phyloP scores from a whole-genome alignment of 2,888 invertebrate species.

The Pecten maximus region DNA sequence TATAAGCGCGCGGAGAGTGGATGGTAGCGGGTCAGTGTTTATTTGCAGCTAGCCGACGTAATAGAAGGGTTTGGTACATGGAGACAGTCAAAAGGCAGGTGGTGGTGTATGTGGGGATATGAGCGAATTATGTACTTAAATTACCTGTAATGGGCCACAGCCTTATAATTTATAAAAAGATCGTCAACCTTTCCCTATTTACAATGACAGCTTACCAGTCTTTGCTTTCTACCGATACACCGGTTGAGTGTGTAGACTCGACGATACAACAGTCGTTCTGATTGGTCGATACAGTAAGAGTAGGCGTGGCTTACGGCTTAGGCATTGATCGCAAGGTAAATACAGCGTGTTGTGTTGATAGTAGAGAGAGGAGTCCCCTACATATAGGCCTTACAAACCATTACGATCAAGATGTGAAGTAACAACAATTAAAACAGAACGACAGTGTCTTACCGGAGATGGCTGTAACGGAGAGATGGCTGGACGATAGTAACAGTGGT shows the following conservation, averaged over 20 bases:
- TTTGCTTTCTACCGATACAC: conserved; percentile 16
- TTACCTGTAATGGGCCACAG: conserved; percentile 13
- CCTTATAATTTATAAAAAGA: conserved; percentile 35
- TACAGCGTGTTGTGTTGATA: not conserved
- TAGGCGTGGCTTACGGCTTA: not conserved
- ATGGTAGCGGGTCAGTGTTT: not conserved
- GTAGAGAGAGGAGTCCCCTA: not conserved
- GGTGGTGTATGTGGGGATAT: not conserved
- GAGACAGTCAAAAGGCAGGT: not conserved
- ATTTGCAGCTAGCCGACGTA: not conserved
- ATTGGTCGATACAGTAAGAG: not conserved
- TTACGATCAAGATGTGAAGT: not conserved
- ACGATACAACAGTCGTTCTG: not conserved
- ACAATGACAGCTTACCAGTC: conserved; percentile 2
- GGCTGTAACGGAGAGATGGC: not conserved
- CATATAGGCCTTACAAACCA: conserved; percentile 16
- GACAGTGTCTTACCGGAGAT: not conserved
- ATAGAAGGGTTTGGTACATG: not conserved
- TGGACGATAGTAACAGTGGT: not conserved
- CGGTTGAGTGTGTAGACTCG: not conserved
- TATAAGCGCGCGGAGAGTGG: not conserved
- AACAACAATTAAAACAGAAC: conserved; percentile 5
- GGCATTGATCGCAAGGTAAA: conserved; percentile 27
- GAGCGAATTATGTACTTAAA: conserved; percentile 33
- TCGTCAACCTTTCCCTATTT: conserved; percentile 16